phyloP scores from a whole-genome alignment of 1,140 invertebrate species.

The Macrotrachela quadricornifera region DNA sequence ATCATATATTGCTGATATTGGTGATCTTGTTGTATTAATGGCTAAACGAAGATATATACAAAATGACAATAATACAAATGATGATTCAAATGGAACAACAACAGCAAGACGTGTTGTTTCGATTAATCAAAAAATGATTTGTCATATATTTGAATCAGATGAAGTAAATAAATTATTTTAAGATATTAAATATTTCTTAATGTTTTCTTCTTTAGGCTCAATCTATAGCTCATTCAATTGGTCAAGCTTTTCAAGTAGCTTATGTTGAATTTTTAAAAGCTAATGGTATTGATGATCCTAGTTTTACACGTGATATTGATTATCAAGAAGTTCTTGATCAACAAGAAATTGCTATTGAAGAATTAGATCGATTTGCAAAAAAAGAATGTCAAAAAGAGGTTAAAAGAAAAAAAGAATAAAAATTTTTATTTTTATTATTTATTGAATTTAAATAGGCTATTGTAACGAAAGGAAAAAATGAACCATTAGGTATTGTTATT shows the following conservation, averaged over 20 bases:
- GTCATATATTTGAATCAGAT: conserved; percentile 97
- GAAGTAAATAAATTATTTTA: conserved; percentile 42
- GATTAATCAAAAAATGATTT: conserved; percentile 61
- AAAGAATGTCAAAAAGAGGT: conserved; percentile 98
- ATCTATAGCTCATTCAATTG: conserved; percentile 96
- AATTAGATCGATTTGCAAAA: conserved; percentile 97
- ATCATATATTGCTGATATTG: conserved; percentile 73
- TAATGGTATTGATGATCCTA: conserved; percentile 96
- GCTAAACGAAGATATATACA: conserved; percentile 55
- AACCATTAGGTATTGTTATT: conserved; percentile 89
- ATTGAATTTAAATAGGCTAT: conserved; percentile 34
- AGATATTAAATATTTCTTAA: no score
- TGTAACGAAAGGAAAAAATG: conserved; percentile 88
- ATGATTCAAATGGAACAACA: neutral
- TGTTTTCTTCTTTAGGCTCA: conserved; percentile 36
- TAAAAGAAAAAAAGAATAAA: neutral
- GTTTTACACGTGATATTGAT: conserved; percentile 99
- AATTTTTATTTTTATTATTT: no score
- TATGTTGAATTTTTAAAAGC: conserved; percentile 99
- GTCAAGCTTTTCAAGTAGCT: conserved; percentile 98
- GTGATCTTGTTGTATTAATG: conserved; percentile 92
- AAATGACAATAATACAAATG: no score
- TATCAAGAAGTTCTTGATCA: conserved; percentile 98
- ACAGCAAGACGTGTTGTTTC: neutral
- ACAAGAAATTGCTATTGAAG: conserved; percentile 60